Base-by-base conservation (phyloP, 2,113 vertebrate species). In the Pomatorhinus ruficollis region DNA sequence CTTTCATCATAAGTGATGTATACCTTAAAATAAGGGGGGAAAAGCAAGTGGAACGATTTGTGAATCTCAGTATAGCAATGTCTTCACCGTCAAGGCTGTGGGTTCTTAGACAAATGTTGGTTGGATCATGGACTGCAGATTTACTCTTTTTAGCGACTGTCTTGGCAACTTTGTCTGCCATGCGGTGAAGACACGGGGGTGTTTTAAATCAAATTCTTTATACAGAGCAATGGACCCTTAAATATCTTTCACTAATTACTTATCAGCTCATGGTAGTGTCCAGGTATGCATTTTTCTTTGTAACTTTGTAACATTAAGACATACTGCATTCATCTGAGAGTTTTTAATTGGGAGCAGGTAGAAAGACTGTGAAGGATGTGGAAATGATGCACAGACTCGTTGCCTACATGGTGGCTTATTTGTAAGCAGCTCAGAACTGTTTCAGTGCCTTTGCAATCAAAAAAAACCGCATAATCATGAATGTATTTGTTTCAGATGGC, bases 391-490 rank as follows among this genome's bases (percentile, higher is more conserved):
- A 82, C 66, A 60, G 52, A 89, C 57, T 91, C 71, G 45, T 92
- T 89, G 63, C 70, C 61, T 95, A 83, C 65, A 70, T 37, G 89
- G 72, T 92, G 92, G 94, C 64, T 93, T 89, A 75, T 96, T 71
- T 95, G 90, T 93, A 91, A 96, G 72, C 88, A 97, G 82, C 87
- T 95, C 93, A 93, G 74, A 96, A 97, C 81, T 90, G 91, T 97
- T 97, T 95, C 97, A 98, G 98, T 98, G 98, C 98, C 98, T 98
- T 98, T 98, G 94, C 94, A 96, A 97, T 97, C 93, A 88, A 84
- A 97, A 97, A 97, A 96, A 64, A 89, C 79, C 84, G 87, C 93
- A 87, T 97, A 76, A 93, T 93, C 95, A 92, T 97, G 82, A 98
- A 87, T 96, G 87, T 96, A 76, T 90, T 71, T 83, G 54, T 89